These are phyloP conservation scores for Ganaspis sp. DNA, from an alignment of 1,140 invertebrate genomes.

Conservation along the genomic window DNA sequence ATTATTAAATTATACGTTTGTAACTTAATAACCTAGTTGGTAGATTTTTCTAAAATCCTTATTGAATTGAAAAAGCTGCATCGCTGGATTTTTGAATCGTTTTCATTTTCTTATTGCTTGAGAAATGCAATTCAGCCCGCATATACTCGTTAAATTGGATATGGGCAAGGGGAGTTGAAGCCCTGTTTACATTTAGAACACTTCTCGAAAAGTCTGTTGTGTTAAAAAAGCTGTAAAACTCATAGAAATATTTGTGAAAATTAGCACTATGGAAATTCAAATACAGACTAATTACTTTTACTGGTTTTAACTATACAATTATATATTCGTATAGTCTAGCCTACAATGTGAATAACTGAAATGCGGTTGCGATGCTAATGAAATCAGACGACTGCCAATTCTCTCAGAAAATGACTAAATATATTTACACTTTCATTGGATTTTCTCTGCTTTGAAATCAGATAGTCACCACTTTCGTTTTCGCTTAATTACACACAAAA, in stretches of 20 bases:
- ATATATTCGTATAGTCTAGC: no score
- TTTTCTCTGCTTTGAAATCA: neutral
- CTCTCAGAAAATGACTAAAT: neutral
- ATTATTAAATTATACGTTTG: no score
- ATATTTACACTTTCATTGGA: neutral
- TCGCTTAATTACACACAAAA: no score
- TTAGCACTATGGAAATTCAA: conserved; percentile 18
- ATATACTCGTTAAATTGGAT: conserved; percentile 39
- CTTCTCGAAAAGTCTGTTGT: conserved; percentile 30
- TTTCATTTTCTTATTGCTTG: neutral
- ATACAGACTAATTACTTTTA: neutral
- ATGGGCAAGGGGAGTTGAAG: conserved; percentile 40
- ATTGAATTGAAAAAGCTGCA: neutral
- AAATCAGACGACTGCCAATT: neutral
- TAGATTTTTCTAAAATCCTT: neutral
- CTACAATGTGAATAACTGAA: neutral
- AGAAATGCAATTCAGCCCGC: conserved; percentile 46
- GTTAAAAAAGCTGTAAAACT: neutral
- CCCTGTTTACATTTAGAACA: conserved; percentile 41
- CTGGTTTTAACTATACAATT: no score
- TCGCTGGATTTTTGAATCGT: neutral
- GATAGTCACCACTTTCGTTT: no score
- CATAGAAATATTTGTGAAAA: neutral
- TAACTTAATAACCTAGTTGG: neutral
- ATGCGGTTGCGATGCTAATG: neutral